Evolutionary conservation across 2,113 vertebrate genomes (phyloP).

Genomic region (Salvelinus fontinalis): DNA sequence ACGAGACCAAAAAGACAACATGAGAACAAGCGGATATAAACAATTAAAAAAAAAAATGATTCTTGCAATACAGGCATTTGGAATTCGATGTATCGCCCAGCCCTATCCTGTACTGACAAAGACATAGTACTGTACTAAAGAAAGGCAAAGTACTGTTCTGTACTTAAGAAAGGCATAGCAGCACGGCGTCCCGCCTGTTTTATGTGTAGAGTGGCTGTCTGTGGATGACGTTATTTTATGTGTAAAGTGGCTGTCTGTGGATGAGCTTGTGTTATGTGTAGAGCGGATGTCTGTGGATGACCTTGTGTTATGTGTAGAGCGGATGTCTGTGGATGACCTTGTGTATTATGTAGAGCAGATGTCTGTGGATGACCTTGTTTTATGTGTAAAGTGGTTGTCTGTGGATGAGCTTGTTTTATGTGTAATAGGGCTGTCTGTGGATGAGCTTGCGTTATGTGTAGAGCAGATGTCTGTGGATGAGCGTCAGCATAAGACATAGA

Average conservation of each 20-base stretch:
- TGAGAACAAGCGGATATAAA: too few relatives aligned
- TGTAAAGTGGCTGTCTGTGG: slow-evolving; percentile 28
- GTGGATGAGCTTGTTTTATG: slow-evolving; percentile 41
- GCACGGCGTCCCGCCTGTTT: slow-evolving; percentile 17
- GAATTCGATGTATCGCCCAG: too few relatives aligned
- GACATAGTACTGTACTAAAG: background rate
- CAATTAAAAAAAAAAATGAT: too few relatives aligned
- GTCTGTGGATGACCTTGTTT: slow-evolving; percentile 43
- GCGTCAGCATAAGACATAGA: slow-evolving; percentile 59
- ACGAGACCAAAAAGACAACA: too few relatives aligned
- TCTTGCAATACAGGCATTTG: too few relatives aligned
- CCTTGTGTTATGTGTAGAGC: slow-evolving; percentile 31
- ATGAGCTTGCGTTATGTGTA: slow-evolving; percentile 39
- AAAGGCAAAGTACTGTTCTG: too few relatives aligned
- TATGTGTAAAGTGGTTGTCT: slow-evolving; percentile 27
- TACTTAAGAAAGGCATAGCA: slow-evolving; percentile 13
- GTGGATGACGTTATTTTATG: slow-evolving; percentile 32
- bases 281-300: slow-evolving; percentile 35
- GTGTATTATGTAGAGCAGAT: too few relatives aligned
- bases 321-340: slow-evolving; percentile 42
- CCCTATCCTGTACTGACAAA: too few relatives aligned
- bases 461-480: slow-evolving; percentile 37
- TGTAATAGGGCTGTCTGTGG: slow-evolving; percentile 28
- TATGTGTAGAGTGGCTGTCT: slow-evolving; percentile 27
- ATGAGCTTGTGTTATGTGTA: slow-evolving; percentile 39